Conservation (phyloP, 2,888 invertebrate species). For the Heliothis peltigera region DNA sequence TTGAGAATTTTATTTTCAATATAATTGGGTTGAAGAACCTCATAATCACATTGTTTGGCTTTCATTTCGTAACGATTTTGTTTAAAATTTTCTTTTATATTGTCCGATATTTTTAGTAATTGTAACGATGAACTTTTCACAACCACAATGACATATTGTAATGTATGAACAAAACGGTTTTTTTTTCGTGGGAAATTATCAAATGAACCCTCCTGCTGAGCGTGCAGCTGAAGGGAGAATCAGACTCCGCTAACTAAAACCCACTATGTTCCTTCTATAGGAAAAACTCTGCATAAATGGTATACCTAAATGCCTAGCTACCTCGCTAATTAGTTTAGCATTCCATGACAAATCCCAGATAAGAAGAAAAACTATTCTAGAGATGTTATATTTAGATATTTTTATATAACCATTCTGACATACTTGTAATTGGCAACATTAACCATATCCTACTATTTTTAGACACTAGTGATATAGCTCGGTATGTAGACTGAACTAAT, state of each 20-base stretch:
- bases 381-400: constrained; percentile 44
- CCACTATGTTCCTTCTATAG: no score
- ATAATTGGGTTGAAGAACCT: constrained; percentile 2
- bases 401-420: constrained; percentile 55
- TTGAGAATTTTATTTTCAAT: not conserved
- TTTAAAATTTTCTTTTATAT: not conserved
- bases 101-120: not conserved
- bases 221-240: no score
- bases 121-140: not conserved
- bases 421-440: constrained; percentile 60
- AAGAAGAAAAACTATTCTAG: constrained; percentile 29
- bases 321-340: constrained; percentile 1
- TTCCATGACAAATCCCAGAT: constrained; percentile 31
- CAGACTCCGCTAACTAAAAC: no score
- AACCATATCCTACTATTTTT: constrained; percentile 53
- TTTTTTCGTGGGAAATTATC: no score
- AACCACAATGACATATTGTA: not conserved
- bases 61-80: constrained; percentile 1
- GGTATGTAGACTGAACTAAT: constrained; percentile 38
- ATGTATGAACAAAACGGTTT: no score
- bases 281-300: not conserved
- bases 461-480: constrained; percentile 24
- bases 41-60: constrained; percentile 2
- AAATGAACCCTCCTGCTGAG: no score
- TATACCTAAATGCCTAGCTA: not conserved